Percentiles rank a stretch among this genome's conserved stretches.
Conservation (phyloP, 2,113 vertebrate species). For the Otus sunia region DNA sequence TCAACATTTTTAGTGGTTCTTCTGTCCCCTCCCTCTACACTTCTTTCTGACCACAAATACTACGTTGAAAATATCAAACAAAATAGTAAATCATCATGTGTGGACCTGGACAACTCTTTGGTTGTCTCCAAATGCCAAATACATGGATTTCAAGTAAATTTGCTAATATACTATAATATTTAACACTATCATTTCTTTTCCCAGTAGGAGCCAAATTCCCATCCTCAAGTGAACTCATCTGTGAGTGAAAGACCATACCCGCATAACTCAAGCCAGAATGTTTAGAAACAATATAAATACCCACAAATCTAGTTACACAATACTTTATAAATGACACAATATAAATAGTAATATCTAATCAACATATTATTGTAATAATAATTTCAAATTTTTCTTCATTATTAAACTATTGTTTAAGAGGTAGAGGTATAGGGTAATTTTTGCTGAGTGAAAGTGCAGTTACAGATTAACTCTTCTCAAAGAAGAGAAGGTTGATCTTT, state of each 20-base stretch:
- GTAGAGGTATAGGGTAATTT: not conserved
- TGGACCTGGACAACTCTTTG: not conserved
- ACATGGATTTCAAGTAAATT: not conserved
- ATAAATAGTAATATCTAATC: not conserved
- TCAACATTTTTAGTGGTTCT: not conserved
- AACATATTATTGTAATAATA: not conserved
- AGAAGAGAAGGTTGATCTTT: not conserved
- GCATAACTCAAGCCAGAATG: not conserved
- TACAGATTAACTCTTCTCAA: not conserved
- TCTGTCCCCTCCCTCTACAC: not conserved
- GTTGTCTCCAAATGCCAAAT: not conserved
- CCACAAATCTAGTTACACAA: not conserved
- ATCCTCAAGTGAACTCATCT: not conserved
- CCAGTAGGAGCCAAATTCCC: not conserved
- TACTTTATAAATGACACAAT: not conserved
- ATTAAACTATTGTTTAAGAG: not conserved
- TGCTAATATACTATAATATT: not conserved
- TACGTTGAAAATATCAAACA: not conserved
- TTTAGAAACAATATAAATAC: not conserved
- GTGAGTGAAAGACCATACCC: not conserved
- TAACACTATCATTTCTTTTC: not conserved
- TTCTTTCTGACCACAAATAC: not conserved
- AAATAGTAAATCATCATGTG: not conserved
- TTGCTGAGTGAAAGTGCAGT: not conserved
- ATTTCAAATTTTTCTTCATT: not conserved